A percentile compares a stretch with the other conserved stretches of the same genome.
phyloP scores from a whole-genome alignment of 1,140 invertebrate species.

The Prorops nasuta region DNA sequence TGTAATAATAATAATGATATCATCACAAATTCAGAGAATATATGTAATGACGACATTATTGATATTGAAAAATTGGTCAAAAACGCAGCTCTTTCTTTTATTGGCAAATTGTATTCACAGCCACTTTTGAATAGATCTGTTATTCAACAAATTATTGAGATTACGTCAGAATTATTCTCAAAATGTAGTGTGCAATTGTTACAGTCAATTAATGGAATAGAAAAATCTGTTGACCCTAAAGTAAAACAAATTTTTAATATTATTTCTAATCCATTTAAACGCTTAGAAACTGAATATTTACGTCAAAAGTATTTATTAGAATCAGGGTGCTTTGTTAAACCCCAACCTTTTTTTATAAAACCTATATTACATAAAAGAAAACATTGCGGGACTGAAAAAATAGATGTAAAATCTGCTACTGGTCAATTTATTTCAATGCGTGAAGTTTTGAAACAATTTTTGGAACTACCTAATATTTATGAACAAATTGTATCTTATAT shows the following conservation, averaged over 20 bases:
- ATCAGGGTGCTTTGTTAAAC: constrained; percentile 10
- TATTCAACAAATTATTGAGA: constrained; percentile 16
- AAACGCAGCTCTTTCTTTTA: constrained; percentile 8
- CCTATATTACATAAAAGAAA: constrained; percentile 4
- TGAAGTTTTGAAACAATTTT: too few relatives aligned
- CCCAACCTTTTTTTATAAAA: constrained; percentile 11
- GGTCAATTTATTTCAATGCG: constrained; percentile 21
- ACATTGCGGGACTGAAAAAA: constrained; percentile 9
- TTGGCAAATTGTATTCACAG: constrained; percentile 18
- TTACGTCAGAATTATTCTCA: constrained; percentile 12
- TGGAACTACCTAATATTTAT: constrained; percentile 26
- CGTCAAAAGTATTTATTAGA: constrained; percentile 13
- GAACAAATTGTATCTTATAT: constrained; percentile 16
- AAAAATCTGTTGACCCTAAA: constrained; percentile 8
- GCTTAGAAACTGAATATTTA: constrained; percentile 22
- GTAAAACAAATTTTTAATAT: constrained; percentile 11
- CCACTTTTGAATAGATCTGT: constrained; percentile 13
- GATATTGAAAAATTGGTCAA: constrained; percentile 2
- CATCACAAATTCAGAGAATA: neutral
- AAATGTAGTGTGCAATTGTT: constrained; percentile 7
- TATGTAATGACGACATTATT: neutral
- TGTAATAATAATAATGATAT: neutral
- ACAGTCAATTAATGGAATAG: constrained; percentile 7
- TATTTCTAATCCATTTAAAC: too few relatives aligned
- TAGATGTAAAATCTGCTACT: constrained; percentile 14